Conservation (phyloP, 2,888 invertebrate species). For the Vannuccia rotundouncinata region DNA sequence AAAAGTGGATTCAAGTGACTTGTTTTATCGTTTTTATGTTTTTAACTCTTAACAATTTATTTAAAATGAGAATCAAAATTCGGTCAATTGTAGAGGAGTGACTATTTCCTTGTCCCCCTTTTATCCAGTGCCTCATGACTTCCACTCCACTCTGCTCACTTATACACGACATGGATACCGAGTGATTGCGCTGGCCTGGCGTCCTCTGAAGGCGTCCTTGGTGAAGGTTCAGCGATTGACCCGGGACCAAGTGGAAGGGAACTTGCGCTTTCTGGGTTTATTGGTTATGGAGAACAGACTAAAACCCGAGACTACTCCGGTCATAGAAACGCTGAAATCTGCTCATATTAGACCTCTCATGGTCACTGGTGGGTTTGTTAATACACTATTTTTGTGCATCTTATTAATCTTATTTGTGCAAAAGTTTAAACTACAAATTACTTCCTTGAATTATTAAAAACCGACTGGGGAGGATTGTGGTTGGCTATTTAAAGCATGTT, state of each 20-base stretch:
- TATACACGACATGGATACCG: slow-evolving; percentile 60
- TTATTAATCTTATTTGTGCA: neutral
- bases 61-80: no score
- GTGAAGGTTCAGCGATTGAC: slow-evolving; percentile 53
- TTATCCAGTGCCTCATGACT: slow-evolving; percentile 58
- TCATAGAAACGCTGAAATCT: slow-evolving; percentile 68
- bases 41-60: no score
- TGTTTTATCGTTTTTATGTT: no score
- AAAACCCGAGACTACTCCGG: slow-evolving; percentile 76
- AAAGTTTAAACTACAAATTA: no score
- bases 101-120: no score
- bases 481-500: no score
- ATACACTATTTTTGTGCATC: slow-evolving; percentile 16
- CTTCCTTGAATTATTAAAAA: no score
- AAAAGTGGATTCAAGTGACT: no score
- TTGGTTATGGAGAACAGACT: slow-evolving; percentile 89
- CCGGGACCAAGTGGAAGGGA: slow-evolving; percentile 64
- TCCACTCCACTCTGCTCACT: slow-evolving; percentile 56
- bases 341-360: slow-evolving; percentile 86
- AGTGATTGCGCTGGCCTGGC: slow-evolving; percentile 60
- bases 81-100: no score
- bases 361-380: slow-evolving; percentile 71
- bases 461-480: no score
- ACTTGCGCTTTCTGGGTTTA: slow-evolving; percentile 75
- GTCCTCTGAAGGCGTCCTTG: slow-evolving; percentile 54